Base-by-base conservation (phyloP, 2,113 vertebrate species). In the Plotosus lineatus region DNA sequence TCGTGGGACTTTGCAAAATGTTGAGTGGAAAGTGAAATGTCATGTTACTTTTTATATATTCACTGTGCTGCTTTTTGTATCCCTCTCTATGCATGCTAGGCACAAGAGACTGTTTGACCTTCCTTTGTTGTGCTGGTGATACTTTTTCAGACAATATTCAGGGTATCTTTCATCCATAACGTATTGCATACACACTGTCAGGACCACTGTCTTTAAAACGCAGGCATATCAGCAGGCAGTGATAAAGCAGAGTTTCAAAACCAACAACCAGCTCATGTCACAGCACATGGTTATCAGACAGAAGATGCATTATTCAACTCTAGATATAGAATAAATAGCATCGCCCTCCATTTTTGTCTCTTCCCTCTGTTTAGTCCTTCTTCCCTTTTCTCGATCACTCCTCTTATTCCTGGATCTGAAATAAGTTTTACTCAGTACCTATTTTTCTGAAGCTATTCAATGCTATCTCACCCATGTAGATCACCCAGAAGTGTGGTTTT, bases 61-160 rank as follows among this genome's bases (percentile, higher is more conserved):
- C 72, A 26, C 50, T 63, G 6, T 42, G 40, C 44, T 56, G 14
- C 33, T 74, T 72, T 75, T 42, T 23, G 56, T 72, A 83, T 38
- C 6, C 9, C 31, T 82, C 28, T 82, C 28, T 17, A 48, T 31
- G 12, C 77, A 76, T 48, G 55, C 55, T 50, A 71, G 17, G 23
- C 80, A 78, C 84, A 74, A 81, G 79, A 74, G 58, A 74, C 68
- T 9, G 50, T 56, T 83, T 85, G 84, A 83, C 81, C 74, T 85
- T 85, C 77, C 78, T 85, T 83, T 81, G 48, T 76, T 81, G 66
- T 74, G 75, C 79, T 58, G 73, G 68, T 14, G 78, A 81, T 81
- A 76, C 33, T 78, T 75, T 80, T 85, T 61, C 42, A 78, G 36
- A 81, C 81, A 77, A 82, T 42, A 81, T 83, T 77, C 50, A 36